Conservation (phyloP, 2,113 vertebrate species). For the Turnix velox region DNA sequence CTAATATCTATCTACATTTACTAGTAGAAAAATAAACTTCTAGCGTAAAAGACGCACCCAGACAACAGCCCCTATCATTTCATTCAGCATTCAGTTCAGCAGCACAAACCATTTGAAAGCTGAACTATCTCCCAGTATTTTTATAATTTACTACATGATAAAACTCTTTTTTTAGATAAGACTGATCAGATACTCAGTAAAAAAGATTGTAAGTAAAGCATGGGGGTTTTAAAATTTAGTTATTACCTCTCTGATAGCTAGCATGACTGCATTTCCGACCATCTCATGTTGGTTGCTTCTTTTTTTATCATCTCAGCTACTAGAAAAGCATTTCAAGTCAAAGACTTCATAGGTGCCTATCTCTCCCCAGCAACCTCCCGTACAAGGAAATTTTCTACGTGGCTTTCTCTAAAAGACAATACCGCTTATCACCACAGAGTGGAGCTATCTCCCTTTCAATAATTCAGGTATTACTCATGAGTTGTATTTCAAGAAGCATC, state of each 20-base stretch:
- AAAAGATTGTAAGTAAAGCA: background rate
- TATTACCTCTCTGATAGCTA: background rate
- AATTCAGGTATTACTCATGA: background rate
- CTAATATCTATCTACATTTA: background rate
- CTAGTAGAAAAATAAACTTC: background rate
- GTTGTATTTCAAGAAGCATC: background rate
- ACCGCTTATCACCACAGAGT: background rate
- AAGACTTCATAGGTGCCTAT: background rate
- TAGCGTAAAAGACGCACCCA: background rate
- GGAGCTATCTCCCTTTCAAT: background rate
- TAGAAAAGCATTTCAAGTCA: background rate
- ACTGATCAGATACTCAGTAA: background rate
- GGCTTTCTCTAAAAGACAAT: background rate
- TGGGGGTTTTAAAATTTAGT: background rate
- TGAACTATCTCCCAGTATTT: background rate
- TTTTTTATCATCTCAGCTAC: background rate
- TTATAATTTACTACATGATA: background rate
- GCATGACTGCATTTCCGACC: background rate
- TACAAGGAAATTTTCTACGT: constrained; percentile 35
- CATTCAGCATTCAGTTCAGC: background rate
- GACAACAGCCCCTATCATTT: background rate
- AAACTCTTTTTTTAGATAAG: background rate
- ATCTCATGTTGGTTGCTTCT: background rate
- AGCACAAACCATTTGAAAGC: background rate
- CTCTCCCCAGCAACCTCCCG: background rate